Conservation (phyloP, 1,140 invertebrate species). For the Cyrtorhinus lividipennis region DNA sequence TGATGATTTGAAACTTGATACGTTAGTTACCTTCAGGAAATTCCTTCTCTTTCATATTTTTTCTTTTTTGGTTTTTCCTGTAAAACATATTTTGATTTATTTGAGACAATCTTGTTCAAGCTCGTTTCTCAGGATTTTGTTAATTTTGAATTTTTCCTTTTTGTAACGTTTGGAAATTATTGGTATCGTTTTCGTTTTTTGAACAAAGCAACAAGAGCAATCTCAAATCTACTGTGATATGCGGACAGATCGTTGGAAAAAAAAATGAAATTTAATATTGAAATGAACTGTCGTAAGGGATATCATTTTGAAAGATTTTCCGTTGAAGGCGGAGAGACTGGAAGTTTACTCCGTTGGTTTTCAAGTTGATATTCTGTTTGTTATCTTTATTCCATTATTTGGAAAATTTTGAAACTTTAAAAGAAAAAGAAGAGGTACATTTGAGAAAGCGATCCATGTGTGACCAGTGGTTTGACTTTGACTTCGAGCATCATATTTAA, state of each 20-base stretch:
- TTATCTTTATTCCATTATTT: neutral
- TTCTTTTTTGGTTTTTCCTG: neutral
- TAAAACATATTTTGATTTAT: neutral
- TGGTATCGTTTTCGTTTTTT: neutral
- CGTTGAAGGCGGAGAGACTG: no score
- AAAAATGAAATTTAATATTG: neutral
- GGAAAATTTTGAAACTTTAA: neutral
- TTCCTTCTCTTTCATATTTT: slow-evolving; percentile 4
- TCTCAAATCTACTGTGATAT: slow-evolving; percentile 15
- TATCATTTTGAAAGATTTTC: neutral
- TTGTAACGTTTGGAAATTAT: slow-evolving; percentile 11
- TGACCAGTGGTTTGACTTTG: slow-evolving; percentile 6
- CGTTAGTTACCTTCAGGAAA: neutral
- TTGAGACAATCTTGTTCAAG: slow-evolving; percentile 3
- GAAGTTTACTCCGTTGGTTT: neutral
- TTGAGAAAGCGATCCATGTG: neutral
- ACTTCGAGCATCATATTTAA: neutral
- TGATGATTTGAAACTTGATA: neutral
- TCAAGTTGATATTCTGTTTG: neutral
- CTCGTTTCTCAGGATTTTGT: slow-evolving; percentile 14
- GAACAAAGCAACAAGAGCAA: slow-evolving; percentile 13
- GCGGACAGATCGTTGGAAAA: slow-evolving; percentile 5
- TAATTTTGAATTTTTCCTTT: slow-evolving; percentile 4
- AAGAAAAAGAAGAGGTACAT: neutral
- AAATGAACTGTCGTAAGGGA: neutral